Evolutionary conservation across 35 echinoderm and acorn worm genomes (phyloP), one percentile per base, ranked within the genome.

Genomic region (Anneissia japonica): DNA sequence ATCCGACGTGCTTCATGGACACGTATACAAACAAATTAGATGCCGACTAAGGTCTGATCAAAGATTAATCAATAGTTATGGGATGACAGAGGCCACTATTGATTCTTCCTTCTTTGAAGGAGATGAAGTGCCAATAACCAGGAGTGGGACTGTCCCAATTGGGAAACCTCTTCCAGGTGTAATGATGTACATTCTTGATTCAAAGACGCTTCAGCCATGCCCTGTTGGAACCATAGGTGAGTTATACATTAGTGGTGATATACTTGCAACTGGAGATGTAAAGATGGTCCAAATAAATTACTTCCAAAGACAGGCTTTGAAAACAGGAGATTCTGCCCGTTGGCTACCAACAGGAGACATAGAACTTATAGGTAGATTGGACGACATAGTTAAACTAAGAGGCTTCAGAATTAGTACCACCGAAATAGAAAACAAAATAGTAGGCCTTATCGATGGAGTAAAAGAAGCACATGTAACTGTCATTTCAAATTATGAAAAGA

Each of bases 1-100:
- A 79, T 79, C 77, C 11, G 77, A 79, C 39, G 77, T 79, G 5
- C 32, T 79, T 21, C 77, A 79, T 21, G 77, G 39, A 34, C 77
- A 79, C 77, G 14, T 79, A 35, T 79, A 79, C 77, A 35, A 34
- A 21, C 77, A 79, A 79, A 79, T 79, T 9, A 79, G 32, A 37
- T 5, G 77, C 30, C 28, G n/a, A 30, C n/a, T 79, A 11, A 79
- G 31, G 33, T 31, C 31, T 11, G 16, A 79, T 79, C 77, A 79
- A 34, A 32, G 77, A 79, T 79, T 79, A 26, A 79, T 79, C 77
- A 79, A 79, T 34, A 79, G 77, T 34, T 79, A 79, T 79, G 77
- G 77, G n/a, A 79, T 79, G 77, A 33, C 77, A 11, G 77, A 79
- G 39, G 77, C 77, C 77, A 79, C 77, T 26, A 79, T 79, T 79